Conservation (phyloP, 2,113 vertebrate genomes). For the Mugil cephalus region DNA sequence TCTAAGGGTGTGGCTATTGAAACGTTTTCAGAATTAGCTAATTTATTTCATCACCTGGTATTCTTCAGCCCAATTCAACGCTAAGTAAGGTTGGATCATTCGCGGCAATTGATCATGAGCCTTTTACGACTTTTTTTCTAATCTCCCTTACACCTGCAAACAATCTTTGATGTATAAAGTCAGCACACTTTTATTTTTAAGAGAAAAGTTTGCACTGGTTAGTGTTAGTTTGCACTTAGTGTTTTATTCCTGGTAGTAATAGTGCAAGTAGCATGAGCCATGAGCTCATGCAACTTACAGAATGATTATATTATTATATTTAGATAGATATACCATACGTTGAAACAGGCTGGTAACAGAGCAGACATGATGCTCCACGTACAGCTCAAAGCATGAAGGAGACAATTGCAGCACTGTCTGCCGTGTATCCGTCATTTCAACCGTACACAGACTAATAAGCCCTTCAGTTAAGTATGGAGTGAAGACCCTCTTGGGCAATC, state of each 20-base stretch:
- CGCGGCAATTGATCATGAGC: too few relatives aligned
- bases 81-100: not conserved
- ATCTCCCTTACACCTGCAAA: not conserved
- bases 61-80: not conserved
- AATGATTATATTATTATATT: not conserved
- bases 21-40: not conserved
- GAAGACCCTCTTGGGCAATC: slow-evolving; percentile 41
- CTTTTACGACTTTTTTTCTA: not conserved
- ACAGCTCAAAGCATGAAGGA: slow-evolving; percentile 12
- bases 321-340: not conserved
- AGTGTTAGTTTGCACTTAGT: not conserved
- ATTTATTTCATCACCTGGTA: not conserved
- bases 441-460: slow-evolving; percentile 51
- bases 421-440: slow-evolving; percentile 43
- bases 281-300: not conserved
- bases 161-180: not conserved
- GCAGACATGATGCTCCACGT: slow-evolving; percentile 15
- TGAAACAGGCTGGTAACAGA: not conserved
- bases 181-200: not conserved
- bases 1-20: too few relatives aligned
- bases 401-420: slow-evolving; percentile 25
- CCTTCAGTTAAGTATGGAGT: slow-evolving; percentile 32
- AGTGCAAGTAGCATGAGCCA: not conserved
- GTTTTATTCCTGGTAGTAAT: not conserved
- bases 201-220: not conserved